Evolutionary conservation across 2,797 vertebrate species (phyloP), one percentile per base, ranked within the genome.

Genomic region (Hirundo rustica): DNA sequence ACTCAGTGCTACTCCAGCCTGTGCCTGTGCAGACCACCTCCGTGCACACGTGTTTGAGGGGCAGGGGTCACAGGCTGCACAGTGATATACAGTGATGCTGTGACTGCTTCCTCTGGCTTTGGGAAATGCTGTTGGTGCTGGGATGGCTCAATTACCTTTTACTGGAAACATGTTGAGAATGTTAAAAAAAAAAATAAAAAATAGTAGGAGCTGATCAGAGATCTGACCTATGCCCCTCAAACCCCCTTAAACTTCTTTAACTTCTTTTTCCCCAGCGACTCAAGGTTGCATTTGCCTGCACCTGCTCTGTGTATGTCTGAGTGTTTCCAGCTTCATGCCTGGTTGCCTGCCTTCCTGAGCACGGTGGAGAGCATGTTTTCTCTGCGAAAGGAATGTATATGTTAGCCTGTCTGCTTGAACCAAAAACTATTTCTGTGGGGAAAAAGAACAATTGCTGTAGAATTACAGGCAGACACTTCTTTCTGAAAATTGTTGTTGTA

Each of bases 241-340:
- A 5, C 10, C 29, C 47, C 50, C 62, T 36, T 57, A 84, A 77
- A 54, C 8, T 27, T 74, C 65, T 94, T 78, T 58, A 55, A 71
- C 21, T 83, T 38, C 11, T 57, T 85, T 22, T 53, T 23, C 36
- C 26, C 11, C 48, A 18, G 47, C 67, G 85, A 66, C 73, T 88
- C 2, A 6, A 87, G 82, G 66, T 5, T 88, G 87, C 65, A 60
- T 93, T 95, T 95, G 48, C 45, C 60, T 81, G 87, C 55, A 36
- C 89, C 93, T 91, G 62, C 91, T 93, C 93, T 92, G 60, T 77
- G 74, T 87, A 3, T 76, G 71, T 53, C 62, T 82, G 68, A 79
- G 62, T 76, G 83, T 92, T 96, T 92, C 76, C 80, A 85, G 88
- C 95, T 93, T 95, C 79, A 80, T 80, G 93, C 86, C 74, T 60